Base-by-base conservation (phyloP, 64 coral and sea anemone genomes). In the Orbicella faveolata region DNA sequence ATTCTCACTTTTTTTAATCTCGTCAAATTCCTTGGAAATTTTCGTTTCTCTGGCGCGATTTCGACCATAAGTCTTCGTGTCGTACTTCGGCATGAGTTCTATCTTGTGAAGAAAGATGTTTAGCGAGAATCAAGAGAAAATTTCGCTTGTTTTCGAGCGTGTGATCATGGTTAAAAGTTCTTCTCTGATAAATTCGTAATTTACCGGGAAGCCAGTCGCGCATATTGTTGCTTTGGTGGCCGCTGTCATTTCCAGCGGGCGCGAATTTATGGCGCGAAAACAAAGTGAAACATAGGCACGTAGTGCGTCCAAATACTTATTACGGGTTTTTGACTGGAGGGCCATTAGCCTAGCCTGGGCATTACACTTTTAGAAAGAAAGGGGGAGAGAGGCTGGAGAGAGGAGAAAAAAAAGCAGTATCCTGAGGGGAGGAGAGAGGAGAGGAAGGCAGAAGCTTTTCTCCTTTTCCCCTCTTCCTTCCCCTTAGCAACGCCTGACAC, bases 81-180 rank as follows among this genome's bases (percentile, higher is more conserved):
- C 68, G 92, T 94, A 83, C 76, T 97, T 97, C 79, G 91, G 95
- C 95, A 97, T 97, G 76, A 93, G 95, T 90, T 90, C 66, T 69
- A 26, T 2, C 11, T 80, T 63, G 30, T 73, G 23, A 87, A 16
- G 77, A 41, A 9, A 78, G 63, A 21, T 80, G 83, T 74, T 86
- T 25, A 9, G 33, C 53, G 21, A 19, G 21, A 80, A 80, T 79
- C 76, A 19, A 63, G 61, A 36, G 2, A 34, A 76, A 70, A 63
- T 63, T 70, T 72, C 62, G 44, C 25, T 21, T 75, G 23, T 61
- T 62, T 53, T 20, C 39, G 12, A 36, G 35, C 48, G 85, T 78
- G 33, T 87, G 33, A 35, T 73, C 76, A 85, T 85, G 37, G 20
- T 23, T 51, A 23, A 13, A 73, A 53, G 8, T 80, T 34, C 37